Evolutionary conservation across 2,797 vertebrate species (phyloP).

Genomic region (Pseudocheirus occidentalis): DNA sequence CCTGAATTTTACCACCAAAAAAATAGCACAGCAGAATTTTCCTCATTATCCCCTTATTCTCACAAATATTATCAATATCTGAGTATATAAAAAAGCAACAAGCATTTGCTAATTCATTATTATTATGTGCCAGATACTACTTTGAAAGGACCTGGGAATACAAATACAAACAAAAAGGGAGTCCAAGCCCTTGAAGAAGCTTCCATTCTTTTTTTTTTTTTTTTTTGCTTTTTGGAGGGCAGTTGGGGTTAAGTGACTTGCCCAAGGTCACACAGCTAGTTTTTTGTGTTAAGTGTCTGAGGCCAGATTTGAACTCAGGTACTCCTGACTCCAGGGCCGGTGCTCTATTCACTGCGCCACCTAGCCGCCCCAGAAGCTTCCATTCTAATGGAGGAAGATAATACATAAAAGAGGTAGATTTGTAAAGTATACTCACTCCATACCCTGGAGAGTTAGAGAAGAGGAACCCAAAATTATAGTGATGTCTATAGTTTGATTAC

Average conservation of each 20-base stretch:
- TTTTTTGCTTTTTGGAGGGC: too few species aligned
- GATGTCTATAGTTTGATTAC: not conserved
- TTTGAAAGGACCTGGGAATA: not conserved
- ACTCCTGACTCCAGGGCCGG: too few species aligned
- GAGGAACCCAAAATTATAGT: not conserved
- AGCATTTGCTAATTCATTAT: not conserved
- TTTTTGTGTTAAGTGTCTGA: too few species aligned
- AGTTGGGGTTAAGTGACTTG: too few species aligned
- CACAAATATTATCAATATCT: not conserved
- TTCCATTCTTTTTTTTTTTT: too few species aligned
- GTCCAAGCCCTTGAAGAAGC: not conserved
- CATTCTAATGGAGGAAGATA: not conserved
- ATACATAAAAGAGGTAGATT: not conserved
- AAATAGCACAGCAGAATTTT: not conserved
- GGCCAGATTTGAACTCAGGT: too few species aligned
- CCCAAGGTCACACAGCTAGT: too few species aligned
- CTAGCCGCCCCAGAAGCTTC: too few species aligned
- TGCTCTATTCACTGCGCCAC: too few species aligned
- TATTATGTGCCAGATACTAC: not conserved
- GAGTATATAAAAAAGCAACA: not conserved
- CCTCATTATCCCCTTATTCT: not conserved
- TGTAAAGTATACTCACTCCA: not conserved
- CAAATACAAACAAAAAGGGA: not conserved
- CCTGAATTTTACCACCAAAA: not conserved
- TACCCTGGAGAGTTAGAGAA: not conserved